phyloP scores from a whole-genome alignment of 2,888 invertebrate genomes.

The Lithophane socia region DNA sequence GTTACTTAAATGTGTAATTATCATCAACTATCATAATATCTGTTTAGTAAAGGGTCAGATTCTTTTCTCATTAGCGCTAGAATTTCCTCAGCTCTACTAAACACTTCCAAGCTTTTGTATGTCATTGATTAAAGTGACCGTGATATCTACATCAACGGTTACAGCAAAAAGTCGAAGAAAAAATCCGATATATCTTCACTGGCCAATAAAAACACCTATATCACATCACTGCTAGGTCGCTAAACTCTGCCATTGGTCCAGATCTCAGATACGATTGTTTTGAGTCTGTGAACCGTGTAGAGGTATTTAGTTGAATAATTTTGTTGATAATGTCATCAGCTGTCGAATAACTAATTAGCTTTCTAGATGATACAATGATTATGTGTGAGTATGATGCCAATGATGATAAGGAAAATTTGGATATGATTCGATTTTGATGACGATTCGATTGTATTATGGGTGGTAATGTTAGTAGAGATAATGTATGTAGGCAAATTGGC shows the following conservation, averaged over 20 bases:
- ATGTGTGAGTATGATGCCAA: conserved; percentile 25
- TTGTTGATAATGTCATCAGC: conserved; percentile 71
- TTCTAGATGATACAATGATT: conserved; percentile 53
- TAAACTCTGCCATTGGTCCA: conserved; percentile 49
- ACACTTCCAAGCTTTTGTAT: background rate
- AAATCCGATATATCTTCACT: conserved; percentile 19
- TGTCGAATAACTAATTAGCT: conserved; percentile 61
- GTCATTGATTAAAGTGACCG: background rate
- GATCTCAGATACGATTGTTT: conserved; percentile 67
- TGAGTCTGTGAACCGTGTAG: conserved; percentile 53
- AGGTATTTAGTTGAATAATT: conserved; percentile 64
- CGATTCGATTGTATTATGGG: background rate
- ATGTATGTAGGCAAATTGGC: background rate
- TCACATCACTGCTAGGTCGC: conserved; percentile 45
- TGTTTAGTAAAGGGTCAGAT: too few species aligned
- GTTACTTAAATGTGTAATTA: background rate
- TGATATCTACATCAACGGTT: background rate
- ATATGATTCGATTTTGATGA: background rate
- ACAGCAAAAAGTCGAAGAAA: background rate
- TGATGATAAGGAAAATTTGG: conserved; percentile 12
- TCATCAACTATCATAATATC: background rate
- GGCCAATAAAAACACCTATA: conserved; percentile 41
- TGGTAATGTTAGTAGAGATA: background rate
- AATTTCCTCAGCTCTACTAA: too few species aligned
- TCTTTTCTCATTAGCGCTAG: background rate